Evolutionary conservation across 2,888 invertebrate genomes (phyloP).

Genomic region (Chalcis sispes): DNA sequence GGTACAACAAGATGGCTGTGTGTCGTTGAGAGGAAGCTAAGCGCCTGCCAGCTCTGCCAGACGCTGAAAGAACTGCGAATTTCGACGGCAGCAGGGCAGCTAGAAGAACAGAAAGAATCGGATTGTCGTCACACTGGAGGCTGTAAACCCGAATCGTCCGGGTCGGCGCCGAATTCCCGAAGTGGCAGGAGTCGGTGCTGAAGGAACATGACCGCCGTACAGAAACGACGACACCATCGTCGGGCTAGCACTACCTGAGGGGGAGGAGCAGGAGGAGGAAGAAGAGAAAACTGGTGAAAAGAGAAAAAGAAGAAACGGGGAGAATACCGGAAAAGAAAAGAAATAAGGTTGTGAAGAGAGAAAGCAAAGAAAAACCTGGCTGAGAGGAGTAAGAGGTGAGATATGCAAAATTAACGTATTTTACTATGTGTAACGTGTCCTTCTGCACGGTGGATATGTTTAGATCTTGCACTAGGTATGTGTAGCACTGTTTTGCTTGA

Average conservation of each 20-base stretch:
- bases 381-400: slow-evolving; percentile 12
- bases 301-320: background rate
- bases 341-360: background rate
- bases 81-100: background rate
- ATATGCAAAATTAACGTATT: background rate
- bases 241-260: background rate
- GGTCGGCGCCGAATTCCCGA: background rate
- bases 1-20: slow-evolving; percentile 67
- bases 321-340: background rate
- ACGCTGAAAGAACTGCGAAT: background rate
- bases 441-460: too few species aligned
- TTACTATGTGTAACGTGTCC: too few species aligned
- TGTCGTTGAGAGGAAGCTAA: slow-evolving; percentile 62
- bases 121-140: too few species aligned
- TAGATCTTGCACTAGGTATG: too few species aligned
- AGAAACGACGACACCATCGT: background rate
- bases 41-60: background rate
- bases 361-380: background rate
- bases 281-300: slow-evolving; percentile 1
- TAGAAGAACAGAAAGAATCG: too few species aligned
- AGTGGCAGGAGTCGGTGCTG: background rate
- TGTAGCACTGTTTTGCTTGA: too few species aligned
- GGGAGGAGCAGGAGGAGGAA: background rate
- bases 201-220: background rate
- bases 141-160: too few species aligned